Base-by-base conservation (phyloP, 1,140 invertebrate genomes). In the Ladona fulva region DNA sequence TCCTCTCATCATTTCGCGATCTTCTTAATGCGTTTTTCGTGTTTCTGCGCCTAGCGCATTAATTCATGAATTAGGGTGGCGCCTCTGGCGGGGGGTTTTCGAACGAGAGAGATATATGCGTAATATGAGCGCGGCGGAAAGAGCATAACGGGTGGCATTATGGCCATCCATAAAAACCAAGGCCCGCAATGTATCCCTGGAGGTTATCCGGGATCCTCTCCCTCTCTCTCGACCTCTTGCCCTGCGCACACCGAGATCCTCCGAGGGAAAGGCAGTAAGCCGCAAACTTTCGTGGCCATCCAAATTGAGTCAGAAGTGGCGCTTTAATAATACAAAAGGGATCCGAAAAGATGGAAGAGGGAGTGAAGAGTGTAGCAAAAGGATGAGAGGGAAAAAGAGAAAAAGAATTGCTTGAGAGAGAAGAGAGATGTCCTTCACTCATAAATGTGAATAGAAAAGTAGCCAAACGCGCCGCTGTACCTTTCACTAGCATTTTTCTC, bases 261-360 rank as follows among this genome's bases (percentile, higher is more conserved):
- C n/a, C n/a, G 29, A 37, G 52, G 52, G n/a, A 22, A 22, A 66
- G 52, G 52, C 52, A 66, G 52, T 22, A 66, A 66, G 52, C 52
- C n/a, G n/a, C 52, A 66, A 66, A 66, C 52, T 66, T 66, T 66
- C 52, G 16, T 16, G 14, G 52, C 52, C 52, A 66, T 66, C 52
- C 52, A 66, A 66, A 66, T 66, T 66, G 52, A 66, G 52, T 66
- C 52, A 66, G 52, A 22, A 66, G 52, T 22, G 52, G 52, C 52
- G 52, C 52, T 66, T 66, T 66, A 66, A 66, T 66, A 66, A 66
- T 66, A 16, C 52, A 66, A 37, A 66, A 66, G 52, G 52, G 52
- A 16, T 66, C 52, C 52, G 12, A 66, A 22, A 66, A 22, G 14
- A 19, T 66, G 52, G 52, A 66, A 52, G 44, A 52, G 44, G 44